phyloP scores from a whole-genome alignment of 2,113 vertebrate genomes.

The Nyctibius bracteatus region DNA sequence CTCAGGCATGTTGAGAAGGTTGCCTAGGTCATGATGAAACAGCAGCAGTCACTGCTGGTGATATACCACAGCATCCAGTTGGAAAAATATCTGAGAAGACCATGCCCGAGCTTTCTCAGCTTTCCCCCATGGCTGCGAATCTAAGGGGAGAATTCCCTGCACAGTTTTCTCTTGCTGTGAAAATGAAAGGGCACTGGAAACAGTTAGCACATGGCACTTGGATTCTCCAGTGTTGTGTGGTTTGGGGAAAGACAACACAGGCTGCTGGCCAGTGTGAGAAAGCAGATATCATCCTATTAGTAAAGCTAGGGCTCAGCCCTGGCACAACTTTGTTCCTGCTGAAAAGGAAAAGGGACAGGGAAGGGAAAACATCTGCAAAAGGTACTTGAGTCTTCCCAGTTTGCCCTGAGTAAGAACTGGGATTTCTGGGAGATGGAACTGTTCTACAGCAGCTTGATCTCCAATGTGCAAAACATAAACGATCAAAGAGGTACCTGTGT shows the following conservation, averaged over 20 bases:
- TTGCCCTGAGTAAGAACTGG: neutral
- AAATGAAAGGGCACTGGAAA: neutral
- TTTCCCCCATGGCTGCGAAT: neutral
- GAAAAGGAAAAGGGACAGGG: neutral
- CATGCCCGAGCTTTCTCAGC: neutral
- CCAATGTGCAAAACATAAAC: neutral
- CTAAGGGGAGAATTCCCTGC: neutral
- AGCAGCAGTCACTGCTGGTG: neutral
- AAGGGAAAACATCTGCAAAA: neutral
- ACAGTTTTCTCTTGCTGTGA: neutral
- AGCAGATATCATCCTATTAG: neutral
- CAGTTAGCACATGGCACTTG: fast-evolving
- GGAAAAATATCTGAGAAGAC: neutral
- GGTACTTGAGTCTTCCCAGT: neutral
- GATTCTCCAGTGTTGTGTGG: neutral
- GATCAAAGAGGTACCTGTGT: neutral
- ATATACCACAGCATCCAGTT: neutral
- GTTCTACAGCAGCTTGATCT: neutral
- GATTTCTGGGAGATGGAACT: neutral
- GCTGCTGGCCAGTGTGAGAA: neutral
- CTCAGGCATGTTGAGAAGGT: neutral
- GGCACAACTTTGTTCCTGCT: neutral
- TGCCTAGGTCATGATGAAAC: neutral
- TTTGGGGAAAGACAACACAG: neutral
- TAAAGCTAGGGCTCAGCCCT: neutral